phyloP scores from a whole-genome alignment of 2,888 invertebrate species.

The Lasioglossum marginatum region DNA sequence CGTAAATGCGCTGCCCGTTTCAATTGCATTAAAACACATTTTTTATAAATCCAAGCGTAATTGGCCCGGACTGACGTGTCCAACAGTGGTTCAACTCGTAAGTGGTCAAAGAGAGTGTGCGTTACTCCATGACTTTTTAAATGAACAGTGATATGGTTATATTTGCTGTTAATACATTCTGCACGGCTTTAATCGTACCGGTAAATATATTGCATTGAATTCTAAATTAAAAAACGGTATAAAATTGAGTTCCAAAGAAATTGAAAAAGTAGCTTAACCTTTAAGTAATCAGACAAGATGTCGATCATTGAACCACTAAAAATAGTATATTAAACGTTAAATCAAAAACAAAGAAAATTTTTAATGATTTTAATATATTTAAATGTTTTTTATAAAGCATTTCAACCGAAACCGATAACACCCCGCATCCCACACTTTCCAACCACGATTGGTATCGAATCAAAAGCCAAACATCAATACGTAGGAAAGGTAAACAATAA shows the following conservation, averaged over 20 bases:
- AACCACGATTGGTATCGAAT: not conserved
- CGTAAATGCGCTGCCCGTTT: not conserved
- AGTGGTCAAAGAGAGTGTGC: not conserved
- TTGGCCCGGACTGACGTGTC: not conserved
- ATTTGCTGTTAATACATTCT: not conserved
- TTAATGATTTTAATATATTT: no score
- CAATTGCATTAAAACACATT: not conserved
- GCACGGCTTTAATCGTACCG: no score
- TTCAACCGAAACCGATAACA: not conserved
- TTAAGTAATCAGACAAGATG: no score
- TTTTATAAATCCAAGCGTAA: not conserved
- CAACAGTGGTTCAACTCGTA: not conserved
- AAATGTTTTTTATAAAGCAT: not conserved
- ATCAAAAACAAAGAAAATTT: not conserved
- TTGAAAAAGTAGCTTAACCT: no score
- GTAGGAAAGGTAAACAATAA: not conserved
- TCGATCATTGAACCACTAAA: no score
- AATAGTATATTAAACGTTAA: not conserved
- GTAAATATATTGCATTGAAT: no score
- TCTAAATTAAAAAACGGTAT: no score
- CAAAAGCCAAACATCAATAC: not conserved
- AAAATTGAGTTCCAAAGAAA: no score
- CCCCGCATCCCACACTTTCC: not conserved
- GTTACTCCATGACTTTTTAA: not conserved
- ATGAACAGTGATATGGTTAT: not conserved